Evolutionary conservation across 2,113 vertebrate species (phyloP), one percentile per base, ranked within the genome.

Genomic region (Anguilla japonica): DNA sequence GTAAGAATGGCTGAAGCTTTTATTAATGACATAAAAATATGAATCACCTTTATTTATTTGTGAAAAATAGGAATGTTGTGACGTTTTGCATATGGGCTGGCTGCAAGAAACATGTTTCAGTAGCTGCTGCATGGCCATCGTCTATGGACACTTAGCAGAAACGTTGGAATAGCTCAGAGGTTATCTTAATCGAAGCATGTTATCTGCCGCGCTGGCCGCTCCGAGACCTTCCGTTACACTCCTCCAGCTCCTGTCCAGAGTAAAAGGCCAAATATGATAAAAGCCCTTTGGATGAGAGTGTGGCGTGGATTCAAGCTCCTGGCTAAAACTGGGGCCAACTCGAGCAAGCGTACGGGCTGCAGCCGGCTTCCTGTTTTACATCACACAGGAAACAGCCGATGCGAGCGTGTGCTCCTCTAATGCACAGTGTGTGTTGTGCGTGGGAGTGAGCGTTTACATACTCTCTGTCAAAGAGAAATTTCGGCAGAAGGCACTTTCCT

Each of bases 341-440:
- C 46, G 14, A 53, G 84, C 86, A 43, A 53, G 53, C 81, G 85
- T 88, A 88, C 75, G 88, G 88, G 85, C 86, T 40, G 41, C 39
- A 78, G 79, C 53, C 81, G 16, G 46, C 86, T 88, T 89, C 89
- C 88, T 87, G 89, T 89, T 89, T 89, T 22, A 83, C 57, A 15
- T 40, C 46, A 81, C 71, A 67, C 81, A 84, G 88, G 86, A 88
- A 89, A 87, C 60, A 41, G 56, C 41, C 41, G 15, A 53, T 82
- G n/a, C 43, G n/a, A 7, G 22, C 20, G 9, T 79, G 86, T 78
- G 20, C 71, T 53, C 46, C 7, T 53, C 50, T 53, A 53, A 53
- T 53, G 50, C 75, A 79, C 29, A 46, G 16, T 8, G 41, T 53
- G 50, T 53, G 22, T 67, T 22, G 60, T 67, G 60, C 11, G 60